A percentile compares a stretch with the other conserved stretches of the same genome.
These are phyloP conservation scores for Ylistrum balloti DNA, from an alignment of 1,140 invertebrate species.

Conservation along the genomic window DNA sequence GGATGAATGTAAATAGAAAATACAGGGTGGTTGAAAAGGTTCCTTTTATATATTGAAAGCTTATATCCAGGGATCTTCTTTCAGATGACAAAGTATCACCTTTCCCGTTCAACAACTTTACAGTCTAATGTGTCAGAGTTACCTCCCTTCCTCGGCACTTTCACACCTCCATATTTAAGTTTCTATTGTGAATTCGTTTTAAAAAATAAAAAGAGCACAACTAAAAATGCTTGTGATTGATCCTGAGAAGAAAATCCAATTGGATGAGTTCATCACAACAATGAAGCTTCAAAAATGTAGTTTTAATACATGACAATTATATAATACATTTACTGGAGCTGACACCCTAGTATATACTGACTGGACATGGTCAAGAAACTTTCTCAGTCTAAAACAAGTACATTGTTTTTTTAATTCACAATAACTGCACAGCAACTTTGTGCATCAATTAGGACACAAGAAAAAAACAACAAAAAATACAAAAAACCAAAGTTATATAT, in stretches of 20 bases:
- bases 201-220: neutral
- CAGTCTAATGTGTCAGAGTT: neutral
- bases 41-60: neutral
- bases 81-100: neutral
- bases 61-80: neutral
- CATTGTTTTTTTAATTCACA: neutral
- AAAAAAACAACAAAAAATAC: neutral
- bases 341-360: neutral
- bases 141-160: neutral
- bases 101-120: neutral
- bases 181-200: neutral
- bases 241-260: constrained; percentile 28
- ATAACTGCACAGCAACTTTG: constrained; percentile 3
- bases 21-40: neutral
- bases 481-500: constrained; percentile 8
- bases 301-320: neutral
- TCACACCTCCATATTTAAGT: neutral
- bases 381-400: neutral
- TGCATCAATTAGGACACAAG: neutral
- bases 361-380: neutral
- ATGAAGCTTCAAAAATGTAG: neutral
- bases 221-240: constrained; percentile 5
- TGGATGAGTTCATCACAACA: constrained; percentile 38
- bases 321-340: neutral
- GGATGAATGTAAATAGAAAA: neutral